These are phyloP conservation scores for Sciurus vulgaris DNA, from an alignment of 2,797 vertebrate species.

Conservation along the genomic window DNA sequence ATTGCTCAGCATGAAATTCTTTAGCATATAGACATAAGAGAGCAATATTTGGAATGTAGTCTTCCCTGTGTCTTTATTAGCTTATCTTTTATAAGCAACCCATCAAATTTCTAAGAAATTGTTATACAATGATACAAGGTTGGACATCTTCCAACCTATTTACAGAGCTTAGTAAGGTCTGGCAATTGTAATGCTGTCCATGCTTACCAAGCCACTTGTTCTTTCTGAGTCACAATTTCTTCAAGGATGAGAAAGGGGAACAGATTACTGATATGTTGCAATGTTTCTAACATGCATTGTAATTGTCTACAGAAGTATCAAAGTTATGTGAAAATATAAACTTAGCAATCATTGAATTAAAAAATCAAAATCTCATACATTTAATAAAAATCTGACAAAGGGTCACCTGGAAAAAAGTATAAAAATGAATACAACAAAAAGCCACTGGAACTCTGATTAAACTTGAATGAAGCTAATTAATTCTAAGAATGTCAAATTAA, in stretches of 20 bases:
- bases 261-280: background rate
- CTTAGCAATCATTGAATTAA: background rate
- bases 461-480: slow-evolving; percentile 17
- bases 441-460: background rate
- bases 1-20: slow-evolving; percentile 24
- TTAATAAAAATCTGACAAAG: background rate
- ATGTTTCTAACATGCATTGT: background rate
- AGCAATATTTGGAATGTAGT: slow-evolving; percentile 7
- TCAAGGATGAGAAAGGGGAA: background rate
- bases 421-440: background rate
- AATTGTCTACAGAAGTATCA: background rate
- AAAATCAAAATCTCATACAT: slow-evolving; percentile 13
- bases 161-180: background rate
- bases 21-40: slow-evolving; percentile 9
- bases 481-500: background rate
- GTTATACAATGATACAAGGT: background rate
- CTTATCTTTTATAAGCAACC: background rate
- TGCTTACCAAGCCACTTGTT: slow-evolving; percentile 23
- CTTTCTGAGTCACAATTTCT: slow-evolving; percentile 37
- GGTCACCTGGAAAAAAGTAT: background rate
- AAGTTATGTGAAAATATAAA: slow-evolving; percentile 39
- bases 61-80: background rate
- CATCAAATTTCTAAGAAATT: slow-evolving; percentile 40
- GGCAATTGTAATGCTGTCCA: background rate
- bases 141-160: background rate